These are phyloP conservation scores for Brachypteracias leptosomus DNA, from an alignment of 2,113 vertebrate species.

Conservation along the genomic window DNA sequence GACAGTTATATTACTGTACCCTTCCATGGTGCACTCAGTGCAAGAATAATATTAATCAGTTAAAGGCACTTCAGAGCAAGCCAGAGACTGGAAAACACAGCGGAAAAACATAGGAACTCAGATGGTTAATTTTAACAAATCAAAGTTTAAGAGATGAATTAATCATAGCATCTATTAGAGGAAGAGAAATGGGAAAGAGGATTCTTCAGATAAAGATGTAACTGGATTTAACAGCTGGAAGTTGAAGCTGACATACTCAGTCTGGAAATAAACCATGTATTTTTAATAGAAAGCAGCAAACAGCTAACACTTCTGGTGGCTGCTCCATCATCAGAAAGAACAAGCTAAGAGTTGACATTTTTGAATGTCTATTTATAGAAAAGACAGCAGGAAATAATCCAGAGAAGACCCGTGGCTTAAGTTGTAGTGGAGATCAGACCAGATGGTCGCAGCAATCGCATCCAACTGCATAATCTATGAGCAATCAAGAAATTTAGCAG, in stretches of 20 bases:
- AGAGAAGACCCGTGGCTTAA: conserved; percentile 40
- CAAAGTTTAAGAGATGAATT: background rate
- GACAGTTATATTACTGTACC: background rate
- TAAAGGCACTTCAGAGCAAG: background rate
- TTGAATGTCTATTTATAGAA: conserved; percentile 46
- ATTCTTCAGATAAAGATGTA: conserved; percentile 41
- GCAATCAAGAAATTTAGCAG: conserved; percentile 10
- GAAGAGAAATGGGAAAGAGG: conserved; percentile 33
- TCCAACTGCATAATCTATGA: conserved; percentile 5
- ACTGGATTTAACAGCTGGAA: conserved; percentile 56
- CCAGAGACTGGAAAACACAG: background rate
- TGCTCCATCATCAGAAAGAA: background rate
- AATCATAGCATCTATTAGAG: conserved; percentile 46
- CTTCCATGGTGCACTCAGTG: background rate
- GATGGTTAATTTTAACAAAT: background rate
- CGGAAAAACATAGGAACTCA: background rate
- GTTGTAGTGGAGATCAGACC: background rate
- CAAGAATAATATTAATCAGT: background rate
- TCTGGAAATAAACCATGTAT: conserved; percentile 46
- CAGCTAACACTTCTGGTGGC: conserved; percentile 1
- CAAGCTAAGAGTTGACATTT: background rate
- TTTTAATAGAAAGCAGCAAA: conserved; percentile 54
- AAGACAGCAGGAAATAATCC: conserved; percentile 38
- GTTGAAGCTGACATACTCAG: conserved; percentile 32
- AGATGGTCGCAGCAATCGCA: conserved; percentile 30